Conservation (phyloP, 2,113 vertebrate genomes). For the Calidris pygmaea region DNA sequence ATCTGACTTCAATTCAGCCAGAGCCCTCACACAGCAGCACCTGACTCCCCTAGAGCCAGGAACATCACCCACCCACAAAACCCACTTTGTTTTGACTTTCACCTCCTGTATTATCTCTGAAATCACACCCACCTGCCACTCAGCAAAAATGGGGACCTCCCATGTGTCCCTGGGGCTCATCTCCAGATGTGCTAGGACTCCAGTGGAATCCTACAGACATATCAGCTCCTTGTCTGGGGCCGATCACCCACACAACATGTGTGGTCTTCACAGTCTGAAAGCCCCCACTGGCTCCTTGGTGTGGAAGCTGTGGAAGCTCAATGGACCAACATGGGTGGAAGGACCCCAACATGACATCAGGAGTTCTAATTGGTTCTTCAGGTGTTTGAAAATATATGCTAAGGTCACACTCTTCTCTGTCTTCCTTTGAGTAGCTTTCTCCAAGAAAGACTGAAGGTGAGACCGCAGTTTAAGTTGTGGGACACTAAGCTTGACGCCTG, state of each 20-base stretch:
- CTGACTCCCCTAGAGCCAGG: neutral
- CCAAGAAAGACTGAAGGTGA: neutral
- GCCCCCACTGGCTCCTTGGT: neutral
- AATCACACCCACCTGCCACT: neutral
- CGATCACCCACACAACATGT: neutral
- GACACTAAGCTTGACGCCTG: neutral
- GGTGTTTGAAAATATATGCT: neutral
- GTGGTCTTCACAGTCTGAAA: neutral
- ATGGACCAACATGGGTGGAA: neutral
- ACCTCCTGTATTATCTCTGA: neutral
- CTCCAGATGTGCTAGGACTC: neutral
- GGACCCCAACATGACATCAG: neutral
- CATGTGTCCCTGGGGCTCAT: accelerated
- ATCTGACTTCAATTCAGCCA: constrained; percentile 12
- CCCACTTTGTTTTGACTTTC: neutral
- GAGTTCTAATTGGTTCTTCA: neutral
- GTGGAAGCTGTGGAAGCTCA: neutral
- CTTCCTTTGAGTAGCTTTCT: neutral
- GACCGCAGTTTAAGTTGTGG: neutral
- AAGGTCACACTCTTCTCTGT: neutral
- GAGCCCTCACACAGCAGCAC: neutral
- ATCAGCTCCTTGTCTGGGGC: neutral
- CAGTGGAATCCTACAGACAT: neutral
- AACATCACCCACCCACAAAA: neutral
- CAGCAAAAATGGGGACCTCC: neutral